Base-by-base conservation (phyloP, 1,140 invertebrate species). In the Dryas iulia region DNA sequence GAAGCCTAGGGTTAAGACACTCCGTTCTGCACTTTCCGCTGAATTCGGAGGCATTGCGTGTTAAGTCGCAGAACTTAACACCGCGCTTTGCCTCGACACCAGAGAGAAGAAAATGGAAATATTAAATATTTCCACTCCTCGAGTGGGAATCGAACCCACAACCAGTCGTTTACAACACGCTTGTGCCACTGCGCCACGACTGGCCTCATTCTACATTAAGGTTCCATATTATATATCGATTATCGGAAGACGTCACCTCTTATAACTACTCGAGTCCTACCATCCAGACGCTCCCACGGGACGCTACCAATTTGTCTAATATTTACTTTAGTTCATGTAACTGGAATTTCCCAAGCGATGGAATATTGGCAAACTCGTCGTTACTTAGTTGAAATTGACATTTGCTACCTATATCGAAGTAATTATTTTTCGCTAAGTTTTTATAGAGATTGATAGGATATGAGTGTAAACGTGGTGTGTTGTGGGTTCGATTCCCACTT, bases 271-370 rank as follows among this genome's bases (percentile, higher is more conserved):
- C 14, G 6, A 47, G 14, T 14, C 1, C 39, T 21, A 21, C 18
- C 39, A 47, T 47, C 14, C 39, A 47, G 39, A 47, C 39, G 18
- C 6, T 47, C 39, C 39, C 14, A 1, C 2, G 39, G 10, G 39
- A 47, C 18, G 5, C 39, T 18, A 47, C 39, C 39, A 47, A 47
- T 47, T 21, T 47, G 18, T 47, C 39, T 47, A 47, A 47, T 47
- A 47, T 47, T 47, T 47, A 47, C 39, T 47, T 47, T 47, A 47
- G 14, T 47, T 47, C 39, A 47, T 47, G 18, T 47, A 18, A 47
- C 39, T 47, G 39, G 14, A 47, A 47, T 47, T 47, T 47, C 39
- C 39, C 39, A 47, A 21, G 14, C 8, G 39, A 47, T 47, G 18
- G 39, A n/a, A 6, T 10, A 47, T 47, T 47, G 39, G 6, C 7